These are phyloP conservation scores for Meloidogyne floridensis DNA, from an alignment of 1,140 invertebrate species.

Conservation along the genomic window DNA sequence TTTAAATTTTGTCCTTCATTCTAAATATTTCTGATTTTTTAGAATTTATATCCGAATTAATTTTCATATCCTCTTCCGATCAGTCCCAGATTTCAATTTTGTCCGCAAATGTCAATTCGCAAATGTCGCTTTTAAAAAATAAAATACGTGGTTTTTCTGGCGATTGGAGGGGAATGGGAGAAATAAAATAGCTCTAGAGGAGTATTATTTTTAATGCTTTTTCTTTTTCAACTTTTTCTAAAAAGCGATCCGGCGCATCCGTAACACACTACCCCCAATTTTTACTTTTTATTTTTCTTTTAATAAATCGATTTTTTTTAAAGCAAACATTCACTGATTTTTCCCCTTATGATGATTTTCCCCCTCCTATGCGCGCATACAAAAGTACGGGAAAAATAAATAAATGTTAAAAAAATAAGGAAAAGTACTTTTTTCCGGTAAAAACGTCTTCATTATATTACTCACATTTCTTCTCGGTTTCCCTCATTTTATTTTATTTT, in stretches of 20 bases:
- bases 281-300: neutral
- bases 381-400: neutral
- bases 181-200: too few species aligned
- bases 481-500: neutral
- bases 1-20: too few species aligned
- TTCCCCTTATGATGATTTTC: too few species aligned
- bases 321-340: neutral
- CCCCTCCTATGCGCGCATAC: neutral
- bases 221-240: neutral
- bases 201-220: too few species aligned
- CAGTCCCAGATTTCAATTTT: too few species aligned
- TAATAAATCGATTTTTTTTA: neutral
- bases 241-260: slow-evolving; percentile 1
- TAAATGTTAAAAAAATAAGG: neutral
- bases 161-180: too few species aligned
- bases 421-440: neutral
- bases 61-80: too few species aligned
- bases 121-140: too few species aligned
- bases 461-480: neutral
- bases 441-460: neutral
- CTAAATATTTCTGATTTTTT: too few species aligned
- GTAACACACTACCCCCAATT: neutral
- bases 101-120: too few species aligned
- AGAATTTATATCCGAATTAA: too few species aligned
- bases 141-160: too few species aligned